phyloP scores from a whole-genome alignment of 2,888 invertebrate species.

The Baronia brevicornis region DNA sequence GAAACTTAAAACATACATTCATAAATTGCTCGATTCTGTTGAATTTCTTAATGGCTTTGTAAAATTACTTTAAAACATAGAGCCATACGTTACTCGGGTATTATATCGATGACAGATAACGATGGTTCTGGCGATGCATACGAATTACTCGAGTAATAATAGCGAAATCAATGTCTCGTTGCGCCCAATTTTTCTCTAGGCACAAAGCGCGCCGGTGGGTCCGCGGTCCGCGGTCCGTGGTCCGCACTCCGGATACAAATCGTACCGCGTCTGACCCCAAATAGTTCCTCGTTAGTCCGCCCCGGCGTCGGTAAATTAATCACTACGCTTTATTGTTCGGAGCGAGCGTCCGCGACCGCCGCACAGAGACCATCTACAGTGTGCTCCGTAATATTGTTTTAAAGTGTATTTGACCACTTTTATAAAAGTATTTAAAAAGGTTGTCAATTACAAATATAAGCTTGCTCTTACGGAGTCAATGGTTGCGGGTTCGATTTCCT shows the following conservation, averaged over 20 bases:
- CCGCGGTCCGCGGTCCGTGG: constrained; percentile 31
- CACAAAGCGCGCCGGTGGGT: constrained; percentile 20
- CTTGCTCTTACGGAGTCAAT: no score
- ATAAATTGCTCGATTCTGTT: no score
- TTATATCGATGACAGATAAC: no score
- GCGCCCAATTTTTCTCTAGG: constrained; percentile 29
- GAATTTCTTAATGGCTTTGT: no score
- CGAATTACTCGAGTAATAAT: constrained; percentile 8
- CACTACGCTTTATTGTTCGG: constrained; percentile 65
- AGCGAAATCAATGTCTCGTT: constrained; percentile 18
- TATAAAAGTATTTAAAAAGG: constrained; percentile 1
- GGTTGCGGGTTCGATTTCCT: no score
- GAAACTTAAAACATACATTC: no score
- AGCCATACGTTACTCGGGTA: no score
- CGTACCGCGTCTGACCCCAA: constrained; percentile 49
- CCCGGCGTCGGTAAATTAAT: constrained; percentile 60
- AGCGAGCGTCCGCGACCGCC: constrained; percentile 30
- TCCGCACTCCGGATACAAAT: constrained; percentile 29
- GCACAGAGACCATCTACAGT: constrained; percentile 33
- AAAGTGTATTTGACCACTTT: neutral
- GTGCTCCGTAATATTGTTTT: constrained; percentile 27
- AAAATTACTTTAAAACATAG: no score
- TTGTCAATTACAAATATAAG: no score
- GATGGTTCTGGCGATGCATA: constrained; percentile 2
- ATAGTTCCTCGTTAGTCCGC: constrained; percentile 59